phyloP scores from a whole-genome alignment of 1,140 invertebrate species.

The Cardiocondyla obscurior region DNA sequence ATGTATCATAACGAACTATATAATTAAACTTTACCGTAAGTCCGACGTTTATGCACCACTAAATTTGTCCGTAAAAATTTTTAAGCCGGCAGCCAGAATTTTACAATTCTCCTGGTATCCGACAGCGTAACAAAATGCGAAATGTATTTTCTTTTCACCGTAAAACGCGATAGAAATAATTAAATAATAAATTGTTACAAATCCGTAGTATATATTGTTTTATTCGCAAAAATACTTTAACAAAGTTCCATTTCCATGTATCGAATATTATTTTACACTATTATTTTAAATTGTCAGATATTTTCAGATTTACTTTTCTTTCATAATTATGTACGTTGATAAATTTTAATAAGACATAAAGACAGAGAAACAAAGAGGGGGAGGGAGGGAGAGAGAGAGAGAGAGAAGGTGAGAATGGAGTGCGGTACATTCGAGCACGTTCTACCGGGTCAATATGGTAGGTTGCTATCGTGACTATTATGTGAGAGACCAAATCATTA shows the following conservation, averaged over 20 bases:
- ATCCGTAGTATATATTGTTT: not conserved
- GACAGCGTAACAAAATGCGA: not conserved
- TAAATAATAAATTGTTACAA: not conserved
- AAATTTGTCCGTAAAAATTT: conserved; percentile 30
- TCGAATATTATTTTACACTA: not conserved
- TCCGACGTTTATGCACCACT: conserved; percentile 7
- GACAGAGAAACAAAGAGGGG: not conserved
- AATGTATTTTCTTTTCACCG: not conserved
- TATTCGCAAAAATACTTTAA: not conserved
- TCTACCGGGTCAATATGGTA: conserved; percentile 17
- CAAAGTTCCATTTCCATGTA: not conserved
- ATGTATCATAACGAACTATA: not conserved
- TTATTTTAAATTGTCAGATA: not conserved
- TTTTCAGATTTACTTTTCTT: not conserved
- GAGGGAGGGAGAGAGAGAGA: not conserved
- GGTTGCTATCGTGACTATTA: conserved; percentile 37
- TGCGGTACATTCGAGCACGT: conserved; percentile 12
- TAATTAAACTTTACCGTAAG: conserved; percentile 22
- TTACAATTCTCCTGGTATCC: conserved; percentile 24
- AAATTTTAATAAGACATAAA: not conserved
- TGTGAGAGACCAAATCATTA: conserved; percentile 51
- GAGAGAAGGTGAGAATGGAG: not conserved
- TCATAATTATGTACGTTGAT: not conserved
- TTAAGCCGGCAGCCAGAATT: not conserved
- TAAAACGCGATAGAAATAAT: not conserved